These are phyloP conservation scores for Peromyscus attwateri DNA, from an alignment of 2,797 vertebrate genomes.

Conservation along the genomic window DNA sequence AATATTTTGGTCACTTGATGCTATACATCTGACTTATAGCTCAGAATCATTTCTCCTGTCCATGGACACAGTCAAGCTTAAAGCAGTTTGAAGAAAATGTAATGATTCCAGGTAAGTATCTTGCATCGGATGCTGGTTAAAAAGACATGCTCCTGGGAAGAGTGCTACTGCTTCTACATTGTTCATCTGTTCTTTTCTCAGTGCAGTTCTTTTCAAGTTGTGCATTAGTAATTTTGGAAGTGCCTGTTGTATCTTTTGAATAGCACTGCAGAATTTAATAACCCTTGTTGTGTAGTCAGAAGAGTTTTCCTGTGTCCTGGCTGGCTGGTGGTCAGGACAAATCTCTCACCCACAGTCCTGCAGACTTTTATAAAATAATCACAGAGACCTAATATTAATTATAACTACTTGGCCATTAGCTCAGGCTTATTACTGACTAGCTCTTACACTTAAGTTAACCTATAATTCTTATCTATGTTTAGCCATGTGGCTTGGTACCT, in stretches of 20 bases:
- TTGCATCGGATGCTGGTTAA: not conserved
- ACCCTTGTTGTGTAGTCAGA: not conserved
- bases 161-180: not conserved
- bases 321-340: too few relatives aligned
- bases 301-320: too few relatives aligned
- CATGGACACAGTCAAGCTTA: not conserved
- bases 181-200: conserved; percentile 1
- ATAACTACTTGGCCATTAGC: too few relatives aligned
- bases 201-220: not conserved
- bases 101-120: not conserved
- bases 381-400: too few relatives aligned
- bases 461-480: too few relatives aligned
- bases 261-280: conserved; percentile 11
- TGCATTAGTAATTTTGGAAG: not conserved
- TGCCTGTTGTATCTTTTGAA: conserved; percentile 12
- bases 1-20: conserved; percentile 1
- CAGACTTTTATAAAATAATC: too few relatives aligned
- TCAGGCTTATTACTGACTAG: too few relatives aligned
- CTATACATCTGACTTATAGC: not conserved
- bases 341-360: too few relatives aligned
- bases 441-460: too few relatives aligned
- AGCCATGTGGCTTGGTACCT: too few relatives aligned
- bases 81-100: not conserved
- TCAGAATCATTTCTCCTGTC: not conserved
- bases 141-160: not conserved